Conservation (phyloP, 2,797 vertebrate genomes). For the Sphenopsis melanotis region DNA sequence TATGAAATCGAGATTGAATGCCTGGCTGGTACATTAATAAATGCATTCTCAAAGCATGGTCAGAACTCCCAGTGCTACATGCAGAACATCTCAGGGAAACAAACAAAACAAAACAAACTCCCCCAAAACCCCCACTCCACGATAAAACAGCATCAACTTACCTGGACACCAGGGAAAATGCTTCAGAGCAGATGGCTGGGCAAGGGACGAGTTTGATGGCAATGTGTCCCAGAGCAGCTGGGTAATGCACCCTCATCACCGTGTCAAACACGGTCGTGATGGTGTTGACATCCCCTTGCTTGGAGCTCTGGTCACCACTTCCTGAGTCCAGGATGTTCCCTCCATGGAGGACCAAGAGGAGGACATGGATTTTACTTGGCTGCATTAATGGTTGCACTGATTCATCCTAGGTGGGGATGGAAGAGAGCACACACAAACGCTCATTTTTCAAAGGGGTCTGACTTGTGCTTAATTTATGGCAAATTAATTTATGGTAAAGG, state of each 20-base stretch:
- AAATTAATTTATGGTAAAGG: background rate
- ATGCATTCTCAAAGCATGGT: background rate
- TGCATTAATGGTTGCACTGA: constrained; percentile 80
- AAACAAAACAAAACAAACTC: background rate
- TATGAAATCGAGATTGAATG: constrained; percentile 47
- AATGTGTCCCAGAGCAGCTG: constrained; percentile 89
- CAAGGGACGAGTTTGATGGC: constrained; percentile 94
- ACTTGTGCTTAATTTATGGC: background rate
- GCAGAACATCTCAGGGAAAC: background rate
- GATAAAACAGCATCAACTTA: constrained; percentile 64
- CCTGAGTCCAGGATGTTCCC: constrained; percentile 98
- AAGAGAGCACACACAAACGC: background rate
- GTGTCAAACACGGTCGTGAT: constrained; percentile 89
- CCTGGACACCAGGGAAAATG: constrained; percentile 95
- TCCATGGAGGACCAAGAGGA: constrained; percentile 92
- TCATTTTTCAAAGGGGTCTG: background rate
- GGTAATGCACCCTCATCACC: constrained; percentile 95
- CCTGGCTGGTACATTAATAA: background rate
- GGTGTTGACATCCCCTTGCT: constrained; percentile 93
- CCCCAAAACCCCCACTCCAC: fast-evolving
- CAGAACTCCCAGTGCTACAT: background rate
- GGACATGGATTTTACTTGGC: constrained; percentile 89
- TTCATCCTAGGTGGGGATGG: constrained; percentile 77
- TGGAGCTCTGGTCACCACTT: constrained; percentile 89
- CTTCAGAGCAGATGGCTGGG: constrained; percentile 92